phyloP scores from a whole-genome alignment of 2,888 invertebrate species.

The Coelinius sp. region DNA sequence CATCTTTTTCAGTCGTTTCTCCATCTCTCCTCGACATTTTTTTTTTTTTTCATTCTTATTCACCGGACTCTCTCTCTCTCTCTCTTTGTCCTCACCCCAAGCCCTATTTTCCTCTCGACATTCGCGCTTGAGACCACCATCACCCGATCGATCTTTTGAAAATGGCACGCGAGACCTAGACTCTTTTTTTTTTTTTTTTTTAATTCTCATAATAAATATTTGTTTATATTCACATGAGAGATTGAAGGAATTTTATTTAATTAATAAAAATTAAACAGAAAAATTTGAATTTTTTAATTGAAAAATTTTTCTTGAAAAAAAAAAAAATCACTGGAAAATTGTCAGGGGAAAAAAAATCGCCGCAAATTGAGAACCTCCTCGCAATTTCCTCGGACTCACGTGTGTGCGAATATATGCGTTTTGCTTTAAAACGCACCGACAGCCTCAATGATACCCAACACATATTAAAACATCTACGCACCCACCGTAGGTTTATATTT shows the following conservation, averaged over 20 bases:
- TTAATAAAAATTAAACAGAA: no score
- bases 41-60: background rate
- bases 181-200: background rate
- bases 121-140: constrained; percentile 8
- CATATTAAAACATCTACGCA: background rate
- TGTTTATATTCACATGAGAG: background rate
- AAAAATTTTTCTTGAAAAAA: background rate
- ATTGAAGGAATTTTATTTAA: background rate
- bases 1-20: background rate
- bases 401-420: constrained; percentile 30
- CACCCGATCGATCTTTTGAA: constrained; percentile 14
- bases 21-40: constrained; percentile 1
- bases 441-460: background rate
- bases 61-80: background rate
- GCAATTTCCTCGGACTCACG: constrained; percentile 54
- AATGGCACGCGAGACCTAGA: constrained; percentile 15
- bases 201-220: background rate
- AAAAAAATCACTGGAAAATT: background rate
- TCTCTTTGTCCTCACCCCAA: background rate
- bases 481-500: background rate
- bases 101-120: constrained; percentile 4
- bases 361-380: constrained; percentile 56
- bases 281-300: no score
- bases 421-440: constrained; percentile 18
- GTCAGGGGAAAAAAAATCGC: background rate